Evolutionary conservation across 1,140 invertebrate genomes (phyloP).

Genomic region (Bombus confusus): DNA sequence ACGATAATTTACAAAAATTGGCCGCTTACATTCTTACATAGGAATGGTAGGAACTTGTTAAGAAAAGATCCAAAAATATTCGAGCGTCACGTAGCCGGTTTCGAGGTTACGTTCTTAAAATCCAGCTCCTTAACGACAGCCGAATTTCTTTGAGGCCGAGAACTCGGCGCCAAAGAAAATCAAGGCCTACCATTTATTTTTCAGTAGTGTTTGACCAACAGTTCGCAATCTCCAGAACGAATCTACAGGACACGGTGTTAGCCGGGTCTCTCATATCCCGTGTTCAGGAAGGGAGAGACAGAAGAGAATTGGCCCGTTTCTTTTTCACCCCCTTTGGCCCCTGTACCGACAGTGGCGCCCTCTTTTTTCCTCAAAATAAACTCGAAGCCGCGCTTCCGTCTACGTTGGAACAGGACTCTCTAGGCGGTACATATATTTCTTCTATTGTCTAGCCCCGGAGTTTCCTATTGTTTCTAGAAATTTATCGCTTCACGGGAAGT

Average conservation of each 20-base stretch:
- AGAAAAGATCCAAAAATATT: background rate
- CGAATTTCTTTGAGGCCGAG: slow-evolving; percentile 16
- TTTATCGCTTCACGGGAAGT: slow-evolving; percentile 81
- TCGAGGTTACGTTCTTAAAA: background rate
- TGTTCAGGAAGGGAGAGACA: background rate
- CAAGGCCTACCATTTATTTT: slow-evolving; percentile 54
- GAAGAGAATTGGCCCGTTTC: slow-evolving; percentile 51
- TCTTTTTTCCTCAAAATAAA: slow-evolving; percentile 70
- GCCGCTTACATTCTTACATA: background rate
- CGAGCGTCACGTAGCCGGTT: background rate
- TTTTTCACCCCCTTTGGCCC: slow-evolving; percentile 36
- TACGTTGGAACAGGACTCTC: slow-evolving; percentile 50
- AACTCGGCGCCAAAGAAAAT: slow-evolving; percentile 37
- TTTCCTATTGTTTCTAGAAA: slow-evolving; percentile 81
- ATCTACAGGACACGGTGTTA: slow-evolving; percentile 38
- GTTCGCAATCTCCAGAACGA: slow-evolving; percentile 58
- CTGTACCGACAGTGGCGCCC: background rate
- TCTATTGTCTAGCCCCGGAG: slow-evolving; percentile 79
- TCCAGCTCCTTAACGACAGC: background rate
- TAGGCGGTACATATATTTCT: slow-evolving; percentile 76
- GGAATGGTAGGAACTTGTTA: background rate
- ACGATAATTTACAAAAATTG: too few species aligned
- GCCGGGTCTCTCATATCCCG: background rate
- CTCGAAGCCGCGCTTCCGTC: slow-evolving; percentile 69
- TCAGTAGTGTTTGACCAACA: slow-evolving; percentile 52